Conservation (phyloP, 2,888 invertebrate genomes). For the Scaptomyza polygonia region DNA sequence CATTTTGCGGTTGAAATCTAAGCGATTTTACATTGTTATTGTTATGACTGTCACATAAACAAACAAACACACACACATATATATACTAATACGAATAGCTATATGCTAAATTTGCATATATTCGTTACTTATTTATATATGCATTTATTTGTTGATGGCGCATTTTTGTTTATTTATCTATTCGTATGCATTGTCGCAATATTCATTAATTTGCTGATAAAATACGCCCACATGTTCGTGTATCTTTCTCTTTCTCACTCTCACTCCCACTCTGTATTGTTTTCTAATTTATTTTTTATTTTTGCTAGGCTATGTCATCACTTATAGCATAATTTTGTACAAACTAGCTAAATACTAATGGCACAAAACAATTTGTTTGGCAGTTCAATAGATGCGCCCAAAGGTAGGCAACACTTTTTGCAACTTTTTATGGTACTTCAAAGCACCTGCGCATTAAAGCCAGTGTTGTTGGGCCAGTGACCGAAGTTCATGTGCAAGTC, state of each 20-base stretch:
- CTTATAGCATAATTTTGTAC: slow-evolving; percentile 54
- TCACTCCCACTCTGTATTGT: not conserved
- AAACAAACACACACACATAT: slow-evolving; percentile 3
- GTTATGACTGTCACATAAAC: slow-evolving; percentile 63
- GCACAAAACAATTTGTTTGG: slow-evolving; percentile 28
- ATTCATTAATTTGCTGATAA: slow-evolving; percentile 77
- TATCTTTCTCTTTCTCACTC: not conserved
- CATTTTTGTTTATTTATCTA: slow-evolving; percentile 75
- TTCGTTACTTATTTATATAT: slow-evolving; percentile 54
- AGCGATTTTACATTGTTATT: slow-evolving; percentile 81
- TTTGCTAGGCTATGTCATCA: slow-evolving; percentile 38
- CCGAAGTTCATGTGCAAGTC: not conserved
- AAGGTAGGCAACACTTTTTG: slow-evolving; percentile 41
- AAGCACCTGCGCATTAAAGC: not conserved
- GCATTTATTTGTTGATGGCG: slow-evolving; percentile 77
- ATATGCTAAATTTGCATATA: not conserved
- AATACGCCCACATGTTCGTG: slow-evolving; percentile 48
- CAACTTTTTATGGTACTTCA: not conserved
- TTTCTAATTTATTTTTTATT: not conserved
- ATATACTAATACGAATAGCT: not conserved
- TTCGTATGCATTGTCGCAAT: slow-evolving; percentile 78
- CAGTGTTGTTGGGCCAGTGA: slow-evolving; percentile 16
- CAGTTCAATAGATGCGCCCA: slow-evolving; percentile 41
- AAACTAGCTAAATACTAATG: slow-evolving; percentile 41
- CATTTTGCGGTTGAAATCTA: slow-evolving; percentile 76